Percentiles rank a stretch among this genome's conserved stretches.
phyloP scores from a whole-genome alignment of 2,888 invertebrate genomes.

The Emmelina monodactyla region DNA sequence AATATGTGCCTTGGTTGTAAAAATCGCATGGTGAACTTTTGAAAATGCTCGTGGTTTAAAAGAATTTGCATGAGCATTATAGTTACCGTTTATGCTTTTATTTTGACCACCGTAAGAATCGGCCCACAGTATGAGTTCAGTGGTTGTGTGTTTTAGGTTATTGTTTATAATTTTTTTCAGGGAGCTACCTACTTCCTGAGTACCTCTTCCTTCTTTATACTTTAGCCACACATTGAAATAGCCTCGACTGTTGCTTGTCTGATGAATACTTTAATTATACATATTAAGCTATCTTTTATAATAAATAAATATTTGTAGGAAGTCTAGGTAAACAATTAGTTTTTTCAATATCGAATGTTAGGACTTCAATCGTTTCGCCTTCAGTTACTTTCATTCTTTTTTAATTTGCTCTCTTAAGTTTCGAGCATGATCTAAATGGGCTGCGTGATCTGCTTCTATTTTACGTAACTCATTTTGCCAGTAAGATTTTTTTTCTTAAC shows the following conservation, averaged over 20 bases:
- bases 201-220: conserved; percentile 18
- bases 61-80: conserved; percentile 10
- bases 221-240: conserved; percentile 19
- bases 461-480: too few relatives aligned
- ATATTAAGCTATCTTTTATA: too few relatives aligned
- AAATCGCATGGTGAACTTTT: conserved; percentile 11
- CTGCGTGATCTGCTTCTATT: too few relatives aligned
- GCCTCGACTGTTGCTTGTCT: conserved; percentile 14
- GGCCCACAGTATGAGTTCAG: conserved; percentile 16
- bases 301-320: too few relatives aligned
- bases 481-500: too few relatives aligned
- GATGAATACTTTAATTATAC: conserved; percentile 19
- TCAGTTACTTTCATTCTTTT: too few relatives aligned
- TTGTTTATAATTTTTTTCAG: conserved; percentile 5
- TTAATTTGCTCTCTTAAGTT: too few relatives aligned
- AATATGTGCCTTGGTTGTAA: conserved; percentile 12
- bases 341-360: too few relatives aligned
- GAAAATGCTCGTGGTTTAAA: conserved; percentile 4
- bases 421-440: too few relatives aligned
- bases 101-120: conserved; percentile 21
- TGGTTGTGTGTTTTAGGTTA: conserved; percentile 8
- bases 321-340: too few relatives aligned
- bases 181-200: conserved; percentile 19
- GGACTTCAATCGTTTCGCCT: too few relatives aligned
- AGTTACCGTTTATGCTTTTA: conserved; percentile 10